These are phyloP conservation scores for Eucera pruinosa DNA, from an alignment of 2,888 invertebrate species.

Conservation along the genomic window DNA sequence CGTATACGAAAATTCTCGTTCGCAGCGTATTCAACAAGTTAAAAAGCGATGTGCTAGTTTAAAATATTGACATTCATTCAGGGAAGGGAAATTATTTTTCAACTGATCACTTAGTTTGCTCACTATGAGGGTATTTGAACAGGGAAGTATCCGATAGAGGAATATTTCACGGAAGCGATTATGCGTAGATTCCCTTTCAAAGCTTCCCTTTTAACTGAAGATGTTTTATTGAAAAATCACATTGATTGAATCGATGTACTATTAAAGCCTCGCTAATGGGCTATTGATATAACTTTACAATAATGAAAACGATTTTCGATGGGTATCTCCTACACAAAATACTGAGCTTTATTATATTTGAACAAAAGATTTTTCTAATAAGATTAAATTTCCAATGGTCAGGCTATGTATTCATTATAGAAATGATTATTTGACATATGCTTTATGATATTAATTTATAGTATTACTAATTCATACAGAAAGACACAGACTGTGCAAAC, in stretches of 20 bases:
- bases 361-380: too few relatives aligned
- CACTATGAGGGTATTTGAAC: neutral
- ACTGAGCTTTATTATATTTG: too few relatives aligned
- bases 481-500: too few relatives aligned
- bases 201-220: neutral
- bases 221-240: neutral
- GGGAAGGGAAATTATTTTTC: neutral
- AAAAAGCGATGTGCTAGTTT: constrained; percentile 1
- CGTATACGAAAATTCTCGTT: neutral
- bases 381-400: too few relatives aligned
- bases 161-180: neutral
- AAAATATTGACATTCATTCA: constrained; percentile 21
- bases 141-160: neutral
- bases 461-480: too few relatives aligned
- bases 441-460: too few relatives aligned
- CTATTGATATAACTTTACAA: too few relatives aligned
- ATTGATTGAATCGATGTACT: neutral
- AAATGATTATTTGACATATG: too few relatives aligned
- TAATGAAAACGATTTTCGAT: too few relatives aligned
- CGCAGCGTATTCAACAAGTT: constrained; percentile 11
- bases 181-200: neutral
- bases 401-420: too few relatives aligned
- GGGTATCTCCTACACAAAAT: too few relatives aligned
- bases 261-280: neutral
- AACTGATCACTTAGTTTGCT: constrained; percentile 1